Percentiles rank a stretch among this genome's conserved stretches.
phyloP scores from a whole-genome alignment of 1,140 invertebrate species.

The Cydia splendana region DNA sequence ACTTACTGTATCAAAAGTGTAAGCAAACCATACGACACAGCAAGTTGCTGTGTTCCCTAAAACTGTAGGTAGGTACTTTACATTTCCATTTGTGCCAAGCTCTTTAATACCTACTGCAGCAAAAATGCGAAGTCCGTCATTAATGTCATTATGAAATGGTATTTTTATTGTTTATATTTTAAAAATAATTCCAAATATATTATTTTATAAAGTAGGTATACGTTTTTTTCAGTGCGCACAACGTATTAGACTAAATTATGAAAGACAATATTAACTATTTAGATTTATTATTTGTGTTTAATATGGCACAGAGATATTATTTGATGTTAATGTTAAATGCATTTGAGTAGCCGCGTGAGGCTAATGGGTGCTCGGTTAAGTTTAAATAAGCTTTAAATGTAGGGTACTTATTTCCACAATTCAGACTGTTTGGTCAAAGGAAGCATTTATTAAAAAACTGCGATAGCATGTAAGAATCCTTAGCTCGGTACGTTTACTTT shows the following conservation, averaged over 20 bases:
- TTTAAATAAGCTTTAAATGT: slow-evolving; percentile 23
- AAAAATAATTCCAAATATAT: neutral
- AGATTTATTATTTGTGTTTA: slow-evolving; percentile 3
- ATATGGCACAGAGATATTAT: neutral
- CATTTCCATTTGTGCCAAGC: too few species aligned
- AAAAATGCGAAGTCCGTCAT: too few species aligned
- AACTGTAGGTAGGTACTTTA: too few species aligned
- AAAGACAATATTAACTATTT: slow-evolving; percentile 14
- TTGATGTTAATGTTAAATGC: slow-evolving; percentile 2
- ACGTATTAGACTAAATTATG: neutral
- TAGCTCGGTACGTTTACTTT: neutral
- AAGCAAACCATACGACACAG: neutral
- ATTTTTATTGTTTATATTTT: neutral
- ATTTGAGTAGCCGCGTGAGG: slow-evolving; percentile 6
- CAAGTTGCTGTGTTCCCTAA: too few species aligned
- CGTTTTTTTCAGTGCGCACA: neutral
- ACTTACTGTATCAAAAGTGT: neutral
- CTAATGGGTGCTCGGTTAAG: slow-evolving; percentile 26
- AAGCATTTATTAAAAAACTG: neutral
- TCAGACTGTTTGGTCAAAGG: slow-evolving; percentile 4
- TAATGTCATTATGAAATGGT: too few species aligned
- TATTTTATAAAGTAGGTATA: neutral
- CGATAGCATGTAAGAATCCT: neutral
- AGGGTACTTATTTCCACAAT: slow-evolving; percentile 12
- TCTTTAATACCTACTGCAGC: too few species aligned